A percentile compares a stretch with the other conserved stretches of the same genome.
phyloP scores from a whole-genome alignment of 2,888 invertebrate genomes.

The Abrostola triplasia region DNA sequence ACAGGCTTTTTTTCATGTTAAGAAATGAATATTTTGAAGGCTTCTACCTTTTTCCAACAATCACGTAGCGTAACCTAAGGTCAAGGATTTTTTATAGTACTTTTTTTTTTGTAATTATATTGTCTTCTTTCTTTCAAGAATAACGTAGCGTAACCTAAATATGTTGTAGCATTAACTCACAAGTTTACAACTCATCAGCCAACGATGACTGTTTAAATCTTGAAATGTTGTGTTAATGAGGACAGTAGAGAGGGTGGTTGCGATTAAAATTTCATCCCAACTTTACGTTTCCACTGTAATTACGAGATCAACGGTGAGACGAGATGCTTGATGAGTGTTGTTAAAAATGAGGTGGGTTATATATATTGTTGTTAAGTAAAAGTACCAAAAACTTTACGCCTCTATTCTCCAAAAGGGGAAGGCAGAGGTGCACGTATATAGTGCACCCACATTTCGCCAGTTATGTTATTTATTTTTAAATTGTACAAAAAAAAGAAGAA shows the following conservation, averaged over 20 bases:
- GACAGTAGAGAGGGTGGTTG: constrained; percentile 28
- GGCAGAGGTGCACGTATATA: no score
- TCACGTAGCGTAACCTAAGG: no score
- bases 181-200: constrained; percentile 73
- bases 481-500: no score
- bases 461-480: no score
- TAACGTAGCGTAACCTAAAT: constrained; percentile 33
- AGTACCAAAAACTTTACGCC: no score
- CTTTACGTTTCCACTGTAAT: constrained; percentile 64
- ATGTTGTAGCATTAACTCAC: constrained; percentile 58
- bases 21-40: no score
- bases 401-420: no score
- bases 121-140: not conserved
- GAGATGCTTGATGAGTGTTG: constrained; percentile 22
- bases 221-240: constrained; percentile 68
- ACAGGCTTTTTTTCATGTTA: no score
- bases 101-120: no score
- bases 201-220: constrained; percentile 64
- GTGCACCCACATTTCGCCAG: no score
- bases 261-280: constrained; percentile 68
- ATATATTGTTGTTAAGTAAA: not conserved
- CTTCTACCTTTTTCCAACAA: no score
- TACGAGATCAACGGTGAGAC: constrained; percentile 59
- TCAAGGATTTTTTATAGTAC: no score
- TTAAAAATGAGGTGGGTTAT: constrained; percentile 31